Conservation (phyloP, 1,140 invertebrate genomes). For the Lordiphosa stackelbergi region DNA sequence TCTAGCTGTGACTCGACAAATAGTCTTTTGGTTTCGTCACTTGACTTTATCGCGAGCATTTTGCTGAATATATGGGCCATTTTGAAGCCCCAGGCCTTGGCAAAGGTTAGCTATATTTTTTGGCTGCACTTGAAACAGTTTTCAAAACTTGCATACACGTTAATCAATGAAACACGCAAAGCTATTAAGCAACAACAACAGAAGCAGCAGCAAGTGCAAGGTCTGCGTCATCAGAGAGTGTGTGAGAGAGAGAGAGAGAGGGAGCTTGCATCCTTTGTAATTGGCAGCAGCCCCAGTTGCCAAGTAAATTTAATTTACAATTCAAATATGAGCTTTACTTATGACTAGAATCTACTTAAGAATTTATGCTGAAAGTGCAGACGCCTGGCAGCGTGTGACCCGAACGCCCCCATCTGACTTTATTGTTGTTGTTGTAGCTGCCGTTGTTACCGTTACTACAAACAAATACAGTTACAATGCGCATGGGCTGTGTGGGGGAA, state of each 20-base stretch:
- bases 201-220: constrained; percentile 56
- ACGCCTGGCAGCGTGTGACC: constrained; percentile 51
- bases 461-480: constrained; percentile 43
- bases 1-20: constrained; percentile 11
- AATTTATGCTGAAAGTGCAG: not conserved
- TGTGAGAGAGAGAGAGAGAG: constrained; percentile 5
- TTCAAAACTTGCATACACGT: constrained; percentile 18
- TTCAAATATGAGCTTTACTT: constrained; percentile 37
- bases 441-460: constrained; percentile 49
- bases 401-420: constrained; percentile 60
- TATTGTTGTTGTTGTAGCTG: constrained; percentile 14
- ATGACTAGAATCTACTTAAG: too few relatives aligned
- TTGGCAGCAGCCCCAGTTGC: constrained; percentile 36
- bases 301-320: constrained; percentile 39
- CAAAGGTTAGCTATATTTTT: constrained; percentile 21
- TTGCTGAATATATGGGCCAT: not conserved
- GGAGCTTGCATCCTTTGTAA: constrained; percentile 32
- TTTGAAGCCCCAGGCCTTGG: too few relatives aligned
- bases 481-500: constrained; percentile 57
- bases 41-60: constrained; percentile 12
- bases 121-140: constrained; percentile 27
- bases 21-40: constrained; percentile 18
- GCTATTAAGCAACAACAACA: constrained; percentile 6
- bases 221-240: constrained; percentile 32
- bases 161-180: constrained; percentile 54